Conservation (phyloP, 2,797 vertebrate species). For the Streptopelia turtur region DNA sequence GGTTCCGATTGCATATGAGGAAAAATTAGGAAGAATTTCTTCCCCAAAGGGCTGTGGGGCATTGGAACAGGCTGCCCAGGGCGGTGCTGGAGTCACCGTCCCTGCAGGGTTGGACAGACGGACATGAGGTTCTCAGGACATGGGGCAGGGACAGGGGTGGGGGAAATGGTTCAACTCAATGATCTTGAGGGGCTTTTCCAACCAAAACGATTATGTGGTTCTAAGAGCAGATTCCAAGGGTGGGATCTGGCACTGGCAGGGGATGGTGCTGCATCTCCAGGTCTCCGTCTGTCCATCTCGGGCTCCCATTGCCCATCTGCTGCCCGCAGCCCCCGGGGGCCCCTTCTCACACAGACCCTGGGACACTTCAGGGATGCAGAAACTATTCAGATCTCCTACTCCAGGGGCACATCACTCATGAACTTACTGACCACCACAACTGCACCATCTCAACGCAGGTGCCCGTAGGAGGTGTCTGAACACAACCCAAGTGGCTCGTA, state of each 20-base stretch:
- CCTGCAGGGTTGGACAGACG: no score
- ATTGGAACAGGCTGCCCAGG: no score
- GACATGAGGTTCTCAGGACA: no score
- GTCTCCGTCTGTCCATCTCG: not conserved
- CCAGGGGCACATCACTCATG: not conserved
- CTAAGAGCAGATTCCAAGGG: not conserved
- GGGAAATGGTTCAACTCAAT: no score
- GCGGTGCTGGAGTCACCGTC: no score
- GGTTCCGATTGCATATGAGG: no score
- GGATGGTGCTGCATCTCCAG: not conserved
- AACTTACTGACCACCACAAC: not conserved
- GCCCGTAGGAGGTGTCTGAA: no score
- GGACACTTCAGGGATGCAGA: not conserved
- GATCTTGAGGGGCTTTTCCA: no score
- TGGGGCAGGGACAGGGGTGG: no score
- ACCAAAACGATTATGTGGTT: no score
- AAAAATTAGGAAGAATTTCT: no score
- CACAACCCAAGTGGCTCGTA: not conserved
- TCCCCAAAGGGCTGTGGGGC: no score
- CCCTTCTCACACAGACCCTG: not conserved
- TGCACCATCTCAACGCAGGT: accelerated
- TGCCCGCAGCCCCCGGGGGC: not conserved
- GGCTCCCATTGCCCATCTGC: accelerated
- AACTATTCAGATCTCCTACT: not conserved
- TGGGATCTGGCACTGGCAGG: not conserved